These are phyloP conservation scores for Notocelia uddmanniana DNA, from an alignment of 2,888 invertebrate genomes.

Conservation along the genomic window DNA sequence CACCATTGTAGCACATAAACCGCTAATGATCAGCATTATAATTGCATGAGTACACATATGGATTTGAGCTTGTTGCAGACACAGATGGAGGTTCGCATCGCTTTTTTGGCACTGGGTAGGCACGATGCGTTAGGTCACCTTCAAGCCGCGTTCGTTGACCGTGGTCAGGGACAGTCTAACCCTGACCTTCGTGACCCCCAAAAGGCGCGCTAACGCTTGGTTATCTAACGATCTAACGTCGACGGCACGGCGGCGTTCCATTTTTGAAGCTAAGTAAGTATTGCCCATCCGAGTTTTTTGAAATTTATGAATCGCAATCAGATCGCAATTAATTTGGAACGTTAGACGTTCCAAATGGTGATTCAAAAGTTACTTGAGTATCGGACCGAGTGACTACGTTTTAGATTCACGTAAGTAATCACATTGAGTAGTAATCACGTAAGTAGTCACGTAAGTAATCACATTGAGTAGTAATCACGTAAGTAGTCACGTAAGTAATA, in stretches of 20 bases:
- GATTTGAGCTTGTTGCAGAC: neutral
- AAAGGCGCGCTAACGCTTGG: slow-evolving; percentile 56
- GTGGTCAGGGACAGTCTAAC: slow-evolving; percentile 80
- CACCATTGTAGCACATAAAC: neutral
- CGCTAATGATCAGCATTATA: neutral
- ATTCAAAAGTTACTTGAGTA: too few relatives aligned
- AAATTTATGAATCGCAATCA: too few relatives aligned
- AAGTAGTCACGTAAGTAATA: too few relatives aligned
- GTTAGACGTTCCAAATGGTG: neutral
- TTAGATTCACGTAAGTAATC: too few relatives aligned
- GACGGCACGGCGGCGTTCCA: slow-evolving; percentile 10
- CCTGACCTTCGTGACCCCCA: slow-evolving; percentile 63
- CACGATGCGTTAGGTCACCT: slow-evolving; percentile 74
- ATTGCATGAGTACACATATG: slow-evolving; percentile 4
- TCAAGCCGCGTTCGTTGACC: slow-evolving; percentile 79
- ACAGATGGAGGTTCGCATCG: slow-evolving; percentile 13
- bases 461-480: too few relatives aligned
- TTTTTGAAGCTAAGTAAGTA: slow-evolving; percentile 1
- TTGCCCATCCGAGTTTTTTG: neutral
- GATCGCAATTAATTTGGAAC: neutral
- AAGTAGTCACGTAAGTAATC: too few relatives aligned
- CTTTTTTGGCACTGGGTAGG: slow-evolving; percentile 36
- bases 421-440: too few relatives aligned
- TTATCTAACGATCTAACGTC: slow-evolving; percentile 54
- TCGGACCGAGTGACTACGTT: too few relatives aligned